Evolutionary conservation across 2,113 vertebrate genomes (phyloP).

Genomic region (Hippocampus mohnikei): DNA sequence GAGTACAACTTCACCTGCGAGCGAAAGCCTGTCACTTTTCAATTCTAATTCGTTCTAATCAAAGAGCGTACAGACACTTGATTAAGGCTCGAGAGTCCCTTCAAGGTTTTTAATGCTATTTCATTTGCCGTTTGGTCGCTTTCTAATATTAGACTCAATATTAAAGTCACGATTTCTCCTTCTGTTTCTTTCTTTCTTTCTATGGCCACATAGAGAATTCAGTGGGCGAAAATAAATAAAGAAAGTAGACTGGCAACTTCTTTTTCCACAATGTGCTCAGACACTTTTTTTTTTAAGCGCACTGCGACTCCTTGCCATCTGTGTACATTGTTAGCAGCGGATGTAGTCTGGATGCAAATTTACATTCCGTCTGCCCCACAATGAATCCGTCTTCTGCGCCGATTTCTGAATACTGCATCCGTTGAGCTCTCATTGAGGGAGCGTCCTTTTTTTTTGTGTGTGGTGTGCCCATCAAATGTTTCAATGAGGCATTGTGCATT

Average conservation of each 20-base stretch:
- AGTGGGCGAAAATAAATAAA: background rate
- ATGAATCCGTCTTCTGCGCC: background rate
- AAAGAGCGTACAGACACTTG: too few species aligned
- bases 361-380: background rate
- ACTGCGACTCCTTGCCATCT: background rate
- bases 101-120: too few species aligned
- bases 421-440: too few species aligned
- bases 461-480: too few species aligned
- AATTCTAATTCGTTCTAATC: background rate
- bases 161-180: too few species aligned
- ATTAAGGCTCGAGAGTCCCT: too few species aligned
- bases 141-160: too few species aligned
- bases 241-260: background rate
- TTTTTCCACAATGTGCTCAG: background rate
- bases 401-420: too few species aligned
- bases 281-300: background rate
- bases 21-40: background rate
- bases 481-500: too few species aligned
- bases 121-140: too few species aligned
- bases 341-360: background rate
- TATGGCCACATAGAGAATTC: background rate
- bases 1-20: background rate
- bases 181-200: background rate
- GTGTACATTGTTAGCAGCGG: background rate
- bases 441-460: too few species aligned